Evolutionary conservation across 1,140 invertebrate species (phyloP), one percentile per base, ranked within the genome.

Genomic region (Drosophila suzukii): DNA sequence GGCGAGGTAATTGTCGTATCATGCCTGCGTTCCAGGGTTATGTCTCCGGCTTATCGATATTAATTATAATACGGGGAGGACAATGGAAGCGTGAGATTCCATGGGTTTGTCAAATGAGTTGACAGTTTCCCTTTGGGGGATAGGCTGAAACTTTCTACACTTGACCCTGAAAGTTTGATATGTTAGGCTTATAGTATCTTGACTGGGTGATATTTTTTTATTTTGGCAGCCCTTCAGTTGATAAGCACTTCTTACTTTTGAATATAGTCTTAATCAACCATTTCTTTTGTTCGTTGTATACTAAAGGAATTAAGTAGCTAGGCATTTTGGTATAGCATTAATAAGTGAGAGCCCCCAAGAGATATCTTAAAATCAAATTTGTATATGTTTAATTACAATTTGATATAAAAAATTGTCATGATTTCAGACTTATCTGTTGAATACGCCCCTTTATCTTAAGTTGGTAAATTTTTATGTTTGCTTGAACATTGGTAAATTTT

Each of bases 1-100:
- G 61, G 49, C 53, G 73, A 75, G 72, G 73, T 76, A 76, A 76
- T 76, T 76, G 72, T 41, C 73, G 47, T 43, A 75, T 75, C 71
- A 75, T 75, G 60, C 46, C 44, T 65, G 59, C 17, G 20, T 75
- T 66, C 51, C 70, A 73, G 61, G 53, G 61, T 58, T 66, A 67
- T 75, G 53, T 49, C 12, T 24, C 51, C 53, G 65, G 51, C 53
- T 71, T 71, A 71, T 71, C 67, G 67, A 71, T 71, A 71, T 71
- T 71, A 70, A 71, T 71, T 67, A 70, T 53, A n/a, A 46, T 58
- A 32, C 43, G 11, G 41, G 20, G 27, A 71, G 53, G 44, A 71
- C 67, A 58, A 27, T 55, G 27, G 36, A 70, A 20, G 67, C 65
- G 67, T 71, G 67, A 38, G 65, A 63, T 63, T 63, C 12, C 13